Base-by-base conservation (phyloP, 2,888 invertebrate species). In the Thelaira solivaga region DNA sequence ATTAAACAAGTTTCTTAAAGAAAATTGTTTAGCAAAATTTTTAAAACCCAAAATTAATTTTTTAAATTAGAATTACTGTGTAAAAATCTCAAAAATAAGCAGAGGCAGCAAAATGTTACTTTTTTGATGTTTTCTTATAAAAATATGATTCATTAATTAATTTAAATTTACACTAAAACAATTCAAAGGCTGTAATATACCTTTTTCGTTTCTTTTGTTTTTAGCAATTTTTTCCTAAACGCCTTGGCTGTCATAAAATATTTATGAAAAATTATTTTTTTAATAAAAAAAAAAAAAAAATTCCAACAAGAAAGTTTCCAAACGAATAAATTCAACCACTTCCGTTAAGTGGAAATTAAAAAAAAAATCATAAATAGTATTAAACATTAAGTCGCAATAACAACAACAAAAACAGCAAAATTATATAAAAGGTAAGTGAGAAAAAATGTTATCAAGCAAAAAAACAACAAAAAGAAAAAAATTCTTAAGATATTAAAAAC, bases 311-410 rank as follows among this genome's bases (percentile, higher is more conserved):
- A 68, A 47, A 64, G 71, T 77, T 80, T 78, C 77, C 80, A 80
- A 77, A 53, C 57, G 80, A 80, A 75, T 80, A 74, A 80, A 71
- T 75, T 80, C 77, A 62, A 75, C 74, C 77, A 77, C 75, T 80
- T 80, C 75, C 77, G 59, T 68, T 77, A 72, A 78, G 69, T 69
- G 78, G 69, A 45, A 59, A 78, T 64, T 69, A 55, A 53, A 65
- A 71, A 67, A 62, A 53, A 34, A 31, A 61, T 49, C 26, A 64
- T 68, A 80, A 80, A 53, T 71, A 62, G 53, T 80, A 51, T 72
- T 71, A 51, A 73, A 69, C 74, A 64, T 72, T 69, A 62, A 64
- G 57, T 68, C 47, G 24, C 6, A 65, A 67, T n/a, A 62, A 18
- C 22, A 65, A 53, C 41, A 49, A 11, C 11, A 20, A 59, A 36